Evolutionary conservation across 2,797 vertebrate species (phyloP), one percentile per base, ranked within the genome.

Genomic region (Hafferia zeledoni): DNA sequence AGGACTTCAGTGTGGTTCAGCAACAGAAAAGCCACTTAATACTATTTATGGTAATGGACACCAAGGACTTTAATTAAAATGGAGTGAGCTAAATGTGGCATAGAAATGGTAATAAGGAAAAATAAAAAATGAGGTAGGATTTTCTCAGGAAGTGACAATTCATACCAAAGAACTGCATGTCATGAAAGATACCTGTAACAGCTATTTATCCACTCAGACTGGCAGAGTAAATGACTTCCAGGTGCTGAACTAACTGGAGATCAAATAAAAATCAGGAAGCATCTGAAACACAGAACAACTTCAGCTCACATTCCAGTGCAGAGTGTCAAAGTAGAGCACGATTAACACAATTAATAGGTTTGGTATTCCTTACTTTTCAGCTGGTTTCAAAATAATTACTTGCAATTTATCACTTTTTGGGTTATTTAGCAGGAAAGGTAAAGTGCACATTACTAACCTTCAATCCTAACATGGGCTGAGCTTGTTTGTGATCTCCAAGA

Each of bases 51-150:
- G 61, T 72, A 92, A 89, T 14, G 30, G 95, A 93, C 56, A 95
- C 8, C 60, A 85, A 50, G 20, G 70, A 17, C 47, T 90, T 95
- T 56, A 95, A 90, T 89, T 95, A 93, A 87, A 78, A 77, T 24
- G 4, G 85, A 95, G 63, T 28, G 47, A 92, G 27, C 78, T 93
- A 94, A 94, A 82, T 61, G 17, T 20, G 75, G 57, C 37, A 47
- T 61, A 81, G 74, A 75, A 95, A 93, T 63, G 44, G 64, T 28
- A 83, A 30, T 75, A 78, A 72, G 53, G 78, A 85, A 91, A 74
- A 77, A 85, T 56, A 33, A 9, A 71, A 94, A 92, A 71, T 94
- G 94, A 97, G 96, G 96, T 95, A 96, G 94, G 94, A 89, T 93
- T 78, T 82, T 72, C 44, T 70, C 78, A 89, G 55, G 56, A 95